Conservation (phyloP, 2,797 vertebrate species). For the Xerus rutilus region DNA sequence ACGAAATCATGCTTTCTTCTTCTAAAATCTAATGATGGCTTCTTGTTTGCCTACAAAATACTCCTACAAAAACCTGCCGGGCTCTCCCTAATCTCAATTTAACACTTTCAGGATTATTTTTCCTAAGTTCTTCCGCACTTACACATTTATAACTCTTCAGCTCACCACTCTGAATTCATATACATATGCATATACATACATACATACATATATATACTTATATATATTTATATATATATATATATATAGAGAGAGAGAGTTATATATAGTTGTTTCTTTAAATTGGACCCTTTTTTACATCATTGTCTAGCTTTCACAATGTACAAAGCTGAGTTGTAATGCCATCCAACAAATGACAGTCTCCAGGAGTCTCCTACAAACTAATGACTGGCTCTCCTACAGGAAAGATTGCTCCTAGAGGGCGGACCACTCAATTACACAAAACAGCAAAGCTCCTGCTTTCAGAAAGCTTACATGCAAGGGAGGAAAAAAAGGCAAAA, state of each 20-base stretch:
- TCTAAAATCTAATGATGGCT: background rate
- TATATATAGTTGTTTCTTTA: background rate
- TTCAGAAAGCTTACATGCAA: background rate
- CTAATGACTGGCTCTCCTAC: background rate
- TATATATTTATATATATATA: background rate
- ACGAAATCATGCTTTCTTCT: background rate
- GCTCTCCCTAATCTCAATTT: background rate
- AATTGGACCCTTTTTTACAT: background rate
- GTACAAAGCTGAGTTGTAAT: background rate
- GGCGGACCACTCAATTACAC: background rate
- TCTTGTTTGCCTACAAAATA: background rate
- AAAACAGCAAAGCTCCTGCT: background rate
- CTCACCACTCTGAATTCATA: background rate
- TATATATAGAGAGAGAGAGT: background rate
- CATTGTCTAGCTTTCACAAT: constrained; percentile 4
- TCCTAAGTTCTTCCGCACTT: background rate
- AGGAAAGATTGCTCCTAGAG: background rate
- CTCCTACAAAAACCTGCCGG: background rate
- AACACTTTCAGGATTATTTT: background rate
- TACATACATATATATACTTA: too few relatives aligned
- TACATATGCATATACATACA: background rate
- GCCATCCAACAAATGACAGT: background rate
- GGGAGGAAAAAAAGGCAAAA: background rate
- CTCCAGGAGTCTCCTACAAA: background rate
- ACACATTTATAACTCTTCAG: background rate